Evolutionary conservation across 2,113 vertebrate genomes (phyloP).

Genomic region (Pluvialis apricaria): DNA sequence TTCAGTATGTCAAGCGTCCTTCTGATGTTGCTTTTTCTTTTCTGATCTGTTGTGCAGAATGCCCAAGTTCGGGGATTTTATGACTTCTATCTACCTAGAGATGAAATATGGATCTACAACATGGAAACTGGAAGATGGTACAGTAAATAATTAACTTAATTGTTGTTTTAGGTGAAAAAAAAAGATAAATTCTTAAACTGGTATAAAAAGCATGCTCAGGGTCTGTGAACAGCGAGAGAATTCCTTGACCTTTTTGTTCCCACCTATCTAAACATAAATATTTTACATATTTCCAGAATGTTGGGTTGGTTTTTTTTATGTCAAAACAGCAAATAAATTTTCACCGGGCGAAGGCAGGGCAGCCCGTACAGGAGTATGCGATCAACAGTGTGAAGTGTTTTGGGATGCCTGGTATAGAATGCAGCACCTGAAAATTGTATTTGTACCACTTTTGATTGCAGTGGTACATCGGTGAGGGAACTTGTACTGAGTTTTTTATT

Average conservation of each 20-base stretch:
- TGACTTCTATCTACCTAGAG: slow-evolving; percentile 91
- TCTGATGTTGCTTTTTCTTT: background rate
- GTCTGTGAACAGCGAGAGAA: background rate
- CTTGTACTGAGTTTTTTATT: background rate
- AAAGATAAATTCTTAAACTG: background rate
- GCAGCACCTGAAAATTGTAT: background rate
- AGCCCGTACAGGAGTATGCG: background rate
- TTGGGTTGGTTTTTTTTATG: background rate
- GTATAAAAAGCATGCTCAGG: background rate
- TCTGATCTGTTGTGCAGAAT: slow-evolving; percentile 74
- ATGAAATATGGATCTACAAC: slow-evolving; percentile 94
- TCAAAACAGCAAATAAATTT: background rate
- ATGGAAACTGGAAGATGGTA: slow-evolving; percentile 94
- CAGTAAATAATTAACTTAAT: background rate
- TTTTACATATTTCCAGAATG: background rate
- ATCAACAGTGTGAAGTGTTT: background rate
- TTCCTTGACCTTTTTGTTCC: background rate
- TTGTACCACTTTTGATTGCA: background rate
- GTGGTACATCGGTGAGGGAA: background rate
- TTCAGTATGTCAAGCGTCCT: background rate
- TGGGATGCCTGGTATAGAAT: background rate
- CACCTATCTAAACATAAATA: background rate
- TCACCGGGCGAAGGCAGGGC: background rate
- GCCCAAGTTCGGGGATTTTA: slow-evolving; percentile 83
- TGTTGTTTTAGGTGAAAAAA: rapidly evolving